Evolutionary conservation across 1,140 invertebrate genomes (phyloP).

Genomic region (Drosophila seguyi): DNA sequence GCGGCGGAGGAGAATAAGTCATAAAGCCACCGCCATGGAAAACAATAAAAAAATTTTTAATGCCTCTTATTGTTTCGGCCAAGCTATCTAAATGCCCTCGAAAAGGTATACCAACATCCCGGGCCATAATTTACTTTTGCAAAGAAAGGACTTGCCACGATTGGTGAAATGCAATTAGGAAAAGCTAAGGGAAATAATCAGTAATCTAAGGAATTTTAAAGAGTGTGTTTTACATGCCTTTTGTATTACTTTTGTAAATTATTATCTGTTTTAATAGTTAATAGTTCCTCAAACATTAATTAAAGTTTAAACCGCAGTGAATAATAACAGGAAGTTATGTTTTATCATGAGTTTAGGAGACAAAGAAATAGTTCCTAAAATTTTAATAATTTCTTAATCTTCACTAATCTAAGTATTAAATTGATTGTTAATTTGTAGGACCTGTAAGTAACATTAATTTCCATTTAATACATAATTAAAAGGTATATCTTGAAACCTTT

Average conservation of each 20-base stretch:
- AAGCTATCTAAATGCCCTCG: conserved; percentile 63
- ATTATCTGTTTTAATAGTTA: background rate
- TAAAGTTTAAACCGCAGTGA: background rate
- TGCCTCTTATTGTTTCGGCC: conserved; percentile 72
- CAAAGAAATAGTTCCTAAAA: no score
- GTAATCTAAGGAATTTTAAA: background rate
- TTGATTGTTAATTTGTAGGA: background rate
- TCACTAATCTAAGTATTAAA: no score
- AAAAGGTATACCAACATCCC: conserved; percentile 58
- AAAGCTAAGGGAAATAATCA: background rate
- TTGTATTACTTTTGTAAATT: background rate
- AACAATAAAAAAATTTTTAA: conserved; percentile 76
- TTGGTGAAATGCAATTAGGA: conserved; percentile 7
- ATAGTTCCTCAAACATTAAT: background rate
- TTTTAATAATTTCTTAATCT: no score
- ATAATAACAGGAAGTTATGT: background rate
- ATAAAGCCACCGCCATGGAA: conserved; percentile 69
- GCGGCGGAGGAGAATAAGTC: conserved; percentile 46
- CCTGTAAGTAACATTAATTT: no score
- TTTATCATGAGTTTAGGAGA: no score
- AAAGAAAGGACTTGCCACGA: background rate
- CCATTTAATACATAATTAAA: background rate
- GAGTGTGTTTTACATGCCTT: background rate
- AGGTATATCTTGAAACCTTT: background rate
- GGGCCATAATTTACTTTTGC: conserved; percentile 28